phyloP scores from a whole-genome alignment of 2,797 vertebrate species.

The Lacerta bilineata region DNA sequence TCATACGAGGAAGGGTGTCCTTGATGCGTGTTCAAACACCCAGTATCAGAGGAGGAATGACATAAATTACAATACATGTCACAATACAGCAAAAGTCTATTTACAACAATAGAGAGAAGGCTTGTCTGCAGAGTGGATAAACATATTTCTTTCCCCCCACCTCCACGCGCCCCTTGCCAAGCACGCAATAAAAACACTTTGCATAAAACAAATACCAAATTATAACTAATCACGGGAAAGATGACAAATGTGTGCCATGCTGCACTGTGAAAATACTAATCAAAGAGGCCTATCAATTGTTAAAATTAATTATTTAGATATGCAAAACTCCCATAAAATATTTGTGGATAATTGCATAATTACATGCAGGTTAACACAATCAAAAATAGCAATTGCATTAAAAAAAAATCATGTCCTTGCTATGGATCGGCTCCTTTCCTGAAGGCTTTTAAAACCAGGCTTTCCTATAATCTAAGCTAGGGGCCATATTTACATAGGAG shows the following conservation, averaged over 20 bases:
- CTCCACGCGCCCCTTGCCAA: slow-evolving; percentile 52
- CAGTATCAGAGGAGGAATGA: slow-evolving; percentile 16
- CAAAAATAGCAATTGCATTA: slow-evolving; percentile 79
- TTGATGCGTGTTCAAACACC: slow-evolving; percentile 38
- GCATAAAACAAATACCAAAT: slow-evolving; percentile 83
- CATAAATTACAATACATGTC: slow-evolving; percentile 53
- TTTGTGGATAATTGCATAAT: slow-evolving; percentile 85
- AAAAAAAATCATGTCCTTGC: slow-evolving; percentile 62
- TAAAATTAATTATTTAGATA: slow-evolving; percentile 86
- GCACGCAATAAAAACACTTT: slow-evolving; percentile 81
- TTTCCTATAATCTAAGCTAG: not conserved
- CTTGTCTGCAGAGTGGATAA: slow-evolving; percentile 62
- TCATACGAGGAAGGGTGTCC: not conserved
- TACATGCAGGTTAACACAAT: slow-evolving; percentile 82
- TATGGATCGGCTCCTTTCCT: slow-evolving; percentile 27
- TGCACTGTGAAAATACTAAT: slow-evolving; percentile 83
- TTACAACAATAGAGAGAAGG: slow-evolving; percentile 43
- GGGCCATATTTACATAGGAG: not conserved
- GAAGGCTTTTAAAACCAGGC: not conserved
- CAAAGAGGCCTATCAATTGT: slow-evolving; percentile 85
- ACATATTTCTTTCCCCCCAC: slow-evolving; percentile 48
- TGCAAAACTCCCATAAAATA: slow-evolving; percentile 83
- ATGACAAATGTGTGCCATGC: slow-evolving; percentile 82
- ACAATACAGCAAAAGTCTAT: slow-evolving; percentile 49
- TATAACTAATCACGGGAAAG: slow-evolving; percentile 82